Percentiles rank a stretch among this genome's conserved stretches.
Conservation (phyloP, 2,888 invertebrate genomes). For the Dynastes grantii region DNA sequence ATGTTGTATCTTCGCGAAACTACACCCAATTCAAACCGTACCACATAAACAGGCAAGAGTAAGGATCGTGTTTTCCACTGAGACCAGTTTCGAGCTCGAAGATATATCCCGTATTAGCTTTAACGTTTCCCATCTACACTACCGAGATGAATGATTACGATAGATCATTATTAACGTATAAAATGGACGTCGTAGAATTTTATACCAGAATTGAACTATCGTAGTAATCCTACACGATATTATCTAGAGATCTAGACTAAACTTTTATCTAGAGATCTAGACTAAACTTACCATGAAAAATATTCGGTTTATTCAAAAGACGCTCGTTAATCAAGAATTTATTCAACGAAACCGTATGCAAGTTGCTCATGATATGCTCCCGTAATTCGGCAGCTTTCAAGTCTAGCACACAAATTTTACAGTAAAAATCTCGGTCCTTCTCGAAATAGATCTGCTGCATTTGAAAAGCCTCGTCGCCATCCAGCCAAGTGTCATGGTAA, state of each 20-base stretch:
- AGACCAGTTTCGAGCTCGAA: no score
- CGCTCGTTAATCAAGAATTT: conserved; percentile 14
- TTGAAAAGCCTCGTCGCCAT: conserved; percentile 19
- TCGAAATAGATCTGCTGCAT: conserved; percentile 41
- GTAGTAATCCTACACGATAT: no score
- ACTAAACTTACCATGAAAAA: conserved; percentile 14
- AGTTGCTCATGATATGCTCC: neutral
- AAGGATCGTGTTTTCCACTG: no score
- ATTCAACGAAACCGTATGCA: neutral
- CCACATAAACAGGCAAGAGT: no score
- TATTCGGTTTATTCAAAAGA: neutral
- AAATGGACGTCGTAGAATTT: no score
- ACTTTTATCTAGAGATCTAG: neutral
- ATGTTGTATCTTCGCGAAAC: no score
- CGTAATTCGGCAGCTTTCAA: neutral
- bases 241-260: neutral
- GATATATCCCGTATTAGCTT: no score
- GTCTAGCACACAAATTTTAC: conserved; percentile 26
- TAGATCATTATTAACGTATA: no score
- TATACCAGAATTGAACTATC: no score
- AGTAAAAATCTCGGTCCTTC: conserved; percentile 26
- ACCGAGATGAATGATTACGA: no score
- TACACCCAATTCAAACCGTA: no score
- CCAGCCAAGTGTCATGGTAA: conserved; percentile 44
- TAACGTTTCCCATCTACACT: no score